A percentile compares a stretch with the other conserved stretches of the same genome.
Evolutionary conservation across 2,888 invertebrate genomes (phyloP).

Genomic region (Ceraclea dissimilis): DNA sequence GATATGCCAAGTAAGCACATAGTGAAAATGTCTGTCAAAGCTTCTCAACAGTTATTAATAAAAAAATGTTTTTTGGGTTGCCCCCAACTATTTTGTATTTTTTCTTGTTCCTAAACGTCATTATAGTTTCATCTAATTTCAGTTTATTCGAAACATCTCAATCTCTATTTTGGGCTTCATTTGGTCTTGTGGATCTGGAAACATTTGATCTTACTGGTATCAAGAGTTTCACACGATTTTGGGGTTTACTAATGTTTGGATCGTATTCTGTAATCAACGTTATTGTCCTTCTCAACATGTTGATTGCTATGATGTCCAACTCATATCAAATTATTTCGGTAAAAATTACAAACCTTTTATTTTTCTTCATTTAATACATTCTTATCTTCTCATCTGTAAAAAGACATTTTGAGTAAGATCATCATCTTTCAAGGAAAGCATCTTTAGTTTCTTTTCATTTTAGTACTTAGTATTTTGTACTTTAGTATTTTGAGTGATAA

Average conservation of each 20-base stretch:
- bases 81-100: too few species aligned
- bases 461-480: neutral
- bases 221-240: slow-evolving; percentile 93
- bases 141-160: slow-evolving; percentile 97
- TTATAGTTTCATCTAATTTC: too few species aligned
- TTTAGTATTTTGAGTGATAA: neutral
- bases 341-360: too few species aligned
- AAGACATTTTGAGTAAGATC: neutral
- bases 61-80: neutral
- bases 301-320: slow-evolving; percentile 99
- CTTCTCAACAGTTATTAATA: too few species aligned
- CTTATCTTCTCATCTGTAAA: neutral
- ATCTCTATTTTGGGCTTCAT: slow-evolving; percentile 96
- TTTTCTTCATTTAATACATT: neutral
- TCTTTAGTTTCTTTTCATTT: neutral
- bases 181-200: slow-evolving; percentile 89
- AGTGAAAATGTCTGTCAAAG: neutral
- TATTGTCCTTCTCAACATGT: slow-evolving; percentile 92
- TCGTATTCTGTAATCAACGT: slow-evolving; percentile 96
- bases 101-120: too few species aligned
- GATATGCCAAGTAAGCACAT: slow-evolving; percentile 72
- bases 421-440: neutral
- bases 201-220: slow-evolving; percentile 92
- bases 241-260: slow-evolving; percentile 96
- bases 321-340: slow-evolving; percentile 97